Evolutionary conservation across 2,888 invertebrate genomes (phyloP).

Genomic region (Harmothoe impar): DNA sequence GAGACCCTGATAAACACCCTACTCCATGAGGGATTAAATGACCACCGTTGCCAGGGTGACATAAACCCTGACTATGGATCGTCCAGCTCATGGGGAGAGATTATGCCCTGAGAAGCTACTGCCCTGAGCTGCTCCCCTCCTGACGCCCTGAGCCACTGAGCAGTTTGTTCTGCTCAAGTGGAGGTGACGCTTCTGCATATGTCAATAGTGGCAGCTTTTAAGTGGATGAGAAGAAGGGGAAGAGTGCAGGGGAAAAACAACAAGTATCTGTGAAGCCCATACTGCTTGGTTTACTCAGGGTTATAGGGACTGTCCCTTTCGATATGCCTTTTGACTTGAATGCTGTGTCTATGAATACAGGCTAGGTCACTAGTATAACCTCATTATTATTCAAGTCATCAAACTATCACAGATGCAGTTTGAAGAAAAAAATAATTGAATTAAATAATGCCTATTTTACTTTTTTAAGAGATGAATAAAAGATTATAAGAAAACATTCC

Average conservation of each 20-base stretch:
- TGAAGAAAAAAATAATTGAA: no score
- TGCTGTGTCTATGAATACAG: no score
- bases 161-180: conserved; percentile 21
- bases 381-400: no score
- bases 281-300: no score
- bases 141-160: not conserved
- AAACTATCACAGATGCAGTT: no score
- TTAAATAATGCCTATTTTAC: no score
- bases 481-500: no score
- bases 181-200: not conserved
- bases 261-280: not conserved
- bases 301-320: no score
- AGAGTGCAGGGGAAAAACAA: not conserved
- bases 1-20: conserved; percentile 22
- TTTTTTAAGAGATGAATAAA: no score
- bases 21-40: not conserved
- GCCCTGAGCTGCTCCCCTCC: not conserved
- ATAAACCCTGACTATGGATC: conserved; percentile 1
- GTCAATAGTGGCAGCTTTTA: not conserved
- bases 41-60: conserved; percentile 4
- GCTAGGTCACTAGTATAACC: no score
- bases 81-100: not conserved
- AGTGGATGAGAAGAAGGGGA: not conserved
- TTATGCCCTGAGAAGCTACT: not conserved
- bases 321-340: no score